Base-by-base conservation (phyloP, 2,888 invertebrate species). In the Xylota segnis region DNA sequence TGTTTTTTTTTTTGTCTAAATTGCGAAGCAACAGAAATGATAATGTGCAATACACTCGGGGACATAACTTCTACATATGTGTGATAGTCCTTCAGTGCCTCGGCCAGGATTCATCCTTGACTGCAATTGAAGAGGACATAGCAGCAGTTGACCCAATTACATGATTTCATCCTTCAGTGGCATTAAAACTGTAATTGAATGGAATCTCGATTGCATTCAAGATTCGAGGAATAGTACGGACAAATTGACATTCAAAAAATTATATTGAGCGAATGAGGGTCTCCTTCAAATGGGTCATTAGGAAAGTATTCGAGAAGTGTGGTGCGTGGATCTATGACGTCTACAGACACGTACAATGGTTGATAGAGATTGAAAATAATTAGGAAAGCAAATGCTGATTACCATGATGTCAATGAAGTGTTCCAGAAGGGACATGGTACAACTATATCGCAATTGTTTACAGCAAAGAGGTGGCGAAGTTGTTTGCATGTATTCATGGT, bases 111-210 rank as follows among this genome's bases (percentile, higher is more conserved):
- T 37, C 29, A 27, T 50, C 65, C 34, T 50, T 65, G 65, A 37
- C 32, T 47, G 45, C 5, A 43, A 29, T 4, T 23, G 29, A n/a
- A 1, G 1, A 14, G 6, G 54, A 32, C 29, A 40, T 40, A 29
- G 32, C 45, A 23, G 32, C 45, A 14, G 70, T 68, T 68, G 68
- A 68, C 68, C 68, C 27, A 68, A 68, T 68, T 68, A 68, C 52
- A 37, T 27, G 27, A 16, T 32, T 40, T 40, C 27, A 68, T 58
- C 23, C 45, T n/a, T 40, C 32, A 18, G 9, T 45, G 5, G 40
- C 29, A 43, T 54, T 40, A 27, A 27, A 43, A 54, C 3, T 34
- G 50, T 34, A 45, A 45, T 65, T 65, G 18, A 61, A 65, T 47
- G 47, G 50, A 18, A 66, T 66, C 37, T 27, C 40, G 34, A 54